These are phyloP conservation scores for Myrmophylax atrothorax DNA, from an alignment of 2,113 vertebrate species.

Conservation along the genomic window DNA sequence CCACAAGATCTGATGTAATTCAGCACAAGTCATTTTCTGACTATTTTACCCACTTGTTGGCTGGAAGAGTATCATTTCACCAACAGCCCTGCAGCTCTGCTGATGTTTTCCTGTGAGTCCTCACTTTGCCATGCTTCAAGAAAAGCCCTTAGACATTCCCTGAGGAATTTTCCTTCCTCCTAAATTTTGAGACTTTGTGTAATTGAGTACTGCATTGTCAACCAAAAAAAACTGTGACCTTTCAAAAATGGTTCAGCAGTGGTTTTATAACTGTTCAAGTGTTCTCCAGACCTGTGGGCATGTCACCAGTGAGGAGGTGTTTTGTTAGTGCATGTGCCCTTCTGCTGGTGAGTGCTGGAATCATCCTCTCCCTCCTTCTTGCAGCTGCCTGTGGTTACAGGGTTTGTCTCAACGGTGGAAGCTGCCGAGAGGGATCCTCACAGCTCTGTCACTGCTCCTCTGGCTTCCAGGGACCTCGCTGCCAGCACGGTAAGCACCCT, in stretches of 20 bases:
- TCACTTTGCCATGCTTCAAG: not conserved
- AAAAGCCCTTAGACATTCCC: not conserved
- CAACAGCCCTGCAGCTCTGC: not conserved
- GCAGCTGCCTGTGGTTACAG: constrained; percentile 75
- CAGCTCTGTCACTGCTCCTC: constrained; percentile 80
- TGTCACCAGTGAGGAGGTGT: rapidly evolving
- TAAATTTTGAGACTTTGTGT: not conserved
- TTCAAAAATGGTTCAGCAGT: rapidly evolving
- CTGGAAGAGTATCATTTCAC: not conserved
- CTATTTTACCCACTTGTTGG: not conserved
- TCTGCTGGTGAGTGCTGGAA: rapidly evolving
- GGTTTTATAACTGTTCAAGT: rapidly evolving
- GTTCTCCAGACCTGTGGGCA: not conserved
- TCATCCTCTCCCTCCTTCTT: not conserved
- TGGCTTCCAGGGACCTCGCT: constrained; percentile 85
- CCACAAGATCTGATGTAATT: rapidly evolving
- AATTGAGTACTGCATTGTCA: rapidly evolving
- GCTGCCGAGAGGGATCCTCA: constrained; percentile 71
- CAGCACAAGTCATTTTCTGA: rapidly evolving
- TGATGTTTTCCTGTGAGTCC: not conserved
- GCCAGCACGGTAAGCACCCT: constrained; percentile 81
- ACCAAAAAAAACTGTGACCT: not conserved
- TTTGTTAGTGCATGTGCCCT: rapidly evolving
- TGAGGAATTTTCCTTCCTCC: not conserved
- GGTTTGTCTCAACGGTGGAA: constrained; percentile 82